Percentiles rank a stretch among this genome's conserved stretches.
Evolutionary conservation across 2,113 vertebrate species (phyloP).

Genomic region (Notarius lentiginosus): DNA sequence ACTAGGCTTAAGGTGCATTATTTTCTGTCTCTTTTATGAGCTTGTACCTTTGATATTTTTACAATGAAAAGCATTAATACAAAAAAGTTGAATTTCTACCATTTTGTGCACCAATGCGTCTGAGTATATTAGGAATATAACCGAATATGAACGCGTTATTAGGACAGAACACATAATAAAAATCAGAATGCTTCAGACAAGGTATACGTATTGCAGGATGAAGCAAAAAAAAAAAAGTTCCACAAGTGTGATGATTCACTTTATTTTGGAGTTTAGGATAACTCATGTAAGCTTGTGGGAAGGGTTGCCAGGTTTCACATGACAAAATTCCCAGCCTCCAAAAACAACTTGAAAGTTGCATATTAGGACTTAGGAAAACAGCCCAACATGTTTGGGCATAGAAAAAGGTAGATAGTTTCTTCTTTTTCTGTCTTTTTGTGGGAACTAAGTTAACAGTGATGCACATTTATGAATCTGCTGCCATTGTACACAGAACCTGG

Average conservation of each 20-base stretch:
- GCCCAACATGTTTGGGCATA: not conserved
- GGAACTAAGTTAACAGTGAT: not conserved
- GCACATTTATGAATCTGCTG: not conserved
- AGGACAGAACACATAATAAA: not conserved
- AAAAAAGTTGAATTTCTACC: not conserved
- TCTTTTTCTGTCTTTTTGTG: not conserved
- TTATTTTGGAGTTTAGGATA: not conserved
- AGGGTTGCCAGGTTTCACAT: not conserved
- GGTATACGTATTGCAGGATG: not conserved
- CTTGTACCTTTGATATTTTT: not conserved
- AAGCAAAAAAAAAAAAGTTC: not conserved
- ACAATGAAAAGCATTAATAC: not conserved
- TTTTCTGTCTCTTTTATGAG: not conserved
- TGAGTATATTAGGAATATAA: not conserved
- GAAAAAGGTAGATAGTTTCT: not conserved
- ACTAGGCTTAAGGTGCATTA: not conserved
- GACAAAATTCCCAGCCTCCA: not conserved
- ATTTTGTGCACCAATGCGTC: not conserved
- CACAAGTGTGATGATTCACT: not conserved
- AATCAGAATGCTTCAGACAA: not conserved
- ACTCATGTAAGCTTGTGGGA: not conserved
- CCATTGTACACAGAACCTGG: not conserved
- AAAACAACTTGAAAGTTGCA: not conserved
- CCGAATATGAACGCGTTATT: not conserved
- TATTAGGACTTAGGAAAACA: not conserved